phyloP scores from a whole-genome alignment of 1,140 invertebrate species.

The Amyelois transitella region DNA sequence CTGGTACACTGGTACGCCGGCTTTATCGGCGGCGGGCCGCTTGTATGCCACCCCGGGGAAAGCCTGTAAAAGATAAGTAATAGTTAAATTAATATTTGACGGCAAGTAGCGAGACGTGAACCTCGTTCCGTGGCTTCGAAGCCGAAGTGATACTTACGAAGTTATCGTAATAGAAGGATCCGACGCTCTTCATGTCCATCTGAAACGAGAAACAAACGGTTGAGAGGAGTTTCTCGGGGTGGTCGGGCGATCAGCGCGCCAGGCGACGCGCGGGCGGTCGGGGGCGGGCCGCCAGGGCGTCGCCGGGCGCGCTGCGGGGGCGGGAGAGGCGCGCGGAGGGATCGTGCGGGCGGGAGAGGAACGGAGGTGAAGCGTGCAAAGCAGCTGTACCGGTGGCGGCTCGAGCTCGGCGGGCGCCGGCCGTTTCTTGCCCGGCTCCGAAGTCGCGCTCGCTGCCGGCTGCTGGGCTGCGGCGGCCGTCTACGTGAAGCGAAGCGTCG shows the following conservation, averaged over 20 bases:
- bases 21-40: slow-evolving; percentile 95
- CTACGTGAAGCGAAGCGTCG: slow-evolving; percentile 74
- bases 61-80: slow-evolving; percentile 78
- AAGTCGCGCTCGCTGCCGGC: slow-evolving; percentile 59
- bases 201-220: slow-evolving; percentile 77
- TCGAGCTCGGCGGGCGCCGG: slow-evolving; percentile 67
- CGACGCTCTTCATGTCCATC: slow-evolving; percentile 95
- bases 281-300: slow-evolving; percentile 36
- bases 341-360: slow-evolving; percentile 43
- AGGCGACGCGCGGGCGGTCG: slow-evolving; percentile 40
- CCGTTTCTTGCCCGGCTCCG: slow-evolving; percentile 67
- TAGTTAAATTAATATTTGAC: not conserved
- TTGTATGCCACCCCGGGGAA: slow-evolving; percentile 97
- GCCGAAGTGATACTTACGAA: slow-evolving; percentile 84
- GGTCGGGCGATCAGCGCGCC: slow-evolving; percentile 33
- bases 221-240: slow-evolving; percentile 45
- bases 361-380: slow-evolving; percentile 58
- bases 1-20: slow-evolving; percentile 96
- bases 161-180: slow-evolving; percentile 94
- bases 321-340: slow-evolving; percentile 48
- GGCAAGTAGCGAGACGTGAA: not conserved
- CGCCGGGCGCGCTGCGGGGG: slow-evolving; percentile 22
- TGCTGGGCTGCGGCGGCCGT: slow-evolving; percentile 67
- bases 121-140: not conserved
- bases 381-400: slow-evolving; percentile 65